A percentile compares a stretch with the other conserved stretches of the same genome.
Evolutionary conservation across 1,140 invertebrate genomes (phyloP).

Genomic region (Drosophila kikkawai): DNA sequence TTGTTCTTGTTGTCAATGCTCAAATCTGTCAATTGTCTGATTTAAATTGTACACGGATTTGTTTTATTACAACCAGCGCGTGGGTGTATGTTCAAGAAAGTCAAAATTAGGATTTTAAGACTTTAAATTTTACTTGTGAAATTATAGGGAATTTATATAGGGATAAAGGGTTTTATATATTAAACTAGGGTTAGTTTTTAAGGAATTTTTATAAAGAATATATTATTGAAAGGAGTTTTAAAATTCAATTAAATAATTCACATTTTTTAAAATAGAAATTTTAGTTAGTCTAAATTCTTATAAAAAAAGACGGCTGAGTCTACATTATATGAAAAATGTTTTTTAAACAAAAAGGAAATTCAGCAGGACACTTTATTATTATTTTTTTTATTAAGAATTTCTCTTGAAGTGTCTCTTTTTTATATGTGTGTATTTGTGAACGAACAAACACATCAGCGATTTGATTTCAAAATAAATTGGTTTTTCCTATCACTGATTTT

Average conservation of each 20-base stretch:
- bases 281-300: background rate
- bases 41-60: constrained; percentile 53
- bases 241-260: no score
- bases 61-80: constrained; percentile 30
- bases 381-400: background rate
- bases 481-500: constrained; percentile 47
- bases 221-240: no score
- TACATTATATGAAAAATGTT: background rate
- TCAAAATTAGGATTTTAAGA: background rate
- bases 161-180: background rate
- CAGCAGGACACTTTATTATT: no score
- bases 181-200: background rate
- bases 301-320: background rate
- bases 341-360: background rate
- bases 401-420: constrained; percentile 11
- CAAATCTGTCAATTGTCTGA: constrained; percentile 51
- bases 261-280: background rate
- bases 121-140: background rate
- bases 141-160: no score
- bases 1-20: constrained; percentile 25
- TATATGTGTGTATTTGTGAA: constrained; percentile 2
- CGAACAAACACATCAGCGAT: constrained; percentile 18
- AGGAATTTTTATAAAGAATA: no score
- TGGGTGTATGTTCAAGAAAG: background rate
- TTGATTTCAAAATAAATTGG: constrained; percentile 36